Base-by-base conservation (phyloP, 1,140 invertebrate genomes). In the Drosophila kanapiae region DNA sequence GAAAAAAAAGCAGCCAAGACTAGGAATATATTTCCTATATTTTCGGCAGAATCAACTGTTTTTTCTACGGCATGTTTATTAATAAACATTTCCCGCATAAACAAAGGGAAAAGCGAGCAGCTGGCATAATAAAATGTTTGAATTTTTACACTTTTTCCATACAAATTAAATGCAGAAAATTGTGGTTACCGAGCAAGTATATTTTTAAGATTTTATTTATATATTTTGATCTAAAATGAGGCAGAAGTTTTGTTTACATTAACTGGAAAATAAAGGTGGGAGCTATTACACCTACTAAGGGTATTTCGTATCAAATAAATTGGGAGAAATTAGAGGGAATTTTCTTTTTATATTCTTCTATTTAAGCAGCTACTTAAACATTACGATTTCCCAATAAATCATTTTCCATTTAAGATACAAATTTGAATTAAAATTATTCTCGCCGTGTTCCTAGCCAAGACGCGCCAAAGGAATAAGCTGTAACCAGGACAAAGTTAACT, bases 401-500 rank as follows among this genome's bases (percentile, higher is more conserved):
- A 31, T 23, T 23, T 23, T 3, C 23, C 31, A 31, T 31, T 38
- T 9, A 37, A 37, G 10, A 10, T 11, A 37, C 35, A 10, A 37
- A 37, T n/a, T n/a, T n/a, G n/a, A n/a, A n/a, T 42, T 48, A 14
- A 31, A 5, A n/a, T 13, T 1, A 31, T 71, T 74, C 16, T 51
- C 38, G 2, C 67, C 33, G 53, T 72, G 68, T 38, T 6, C n/a
- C 2, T 3, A 23, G 37, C 53, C 43, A 58, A 51, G 45, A 53
- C 18, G 31, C 47, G 35, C 16, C 16, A 49, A 45, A 42, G 31
- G 29, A 45, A 51, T 51, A 54, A 62, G 48, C 33, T 51, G 57
- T 47, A 65, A 43, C 74, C 54, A 45, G 56, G 42, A 68, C 47
- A 77, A 77, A 77, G 75, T 47, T 53, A 56, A 60, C 48, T 42